Percentiles rank a stretch among this genome's conserved stretches.
Evolutionary conservation across 2,113 vertebrate species (phyloP).

Genomic region (Ahaetulla prasina): DNA sequence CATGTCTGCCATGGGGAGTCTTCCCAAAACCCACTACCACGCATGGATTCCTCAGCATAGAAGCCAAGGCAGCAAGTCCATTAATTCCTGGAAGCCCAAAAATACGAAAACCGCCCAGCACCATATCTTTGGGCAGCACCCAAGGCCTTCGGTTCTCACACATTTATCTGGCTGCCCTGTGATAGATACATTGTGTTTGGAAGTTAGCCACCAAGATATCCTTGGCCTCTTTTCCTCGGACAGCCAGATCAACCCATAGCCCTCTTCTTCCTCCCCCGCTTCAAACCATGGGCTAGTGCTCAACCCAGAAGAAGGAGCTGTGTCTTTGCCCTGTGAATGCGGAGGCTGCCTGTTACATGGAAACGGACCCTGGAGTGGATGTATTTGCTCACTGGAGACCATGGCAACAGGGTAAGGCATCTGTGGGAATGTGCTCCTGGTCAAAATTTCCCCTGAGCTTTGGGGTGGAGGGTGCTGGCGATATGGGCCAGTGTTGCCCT

Average conservation of each 20-base stretch:
- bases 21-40: not conserved
- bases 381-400: constrained; percentile 6
- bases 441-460: constrained; percentile 5
- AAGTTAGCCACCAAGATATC: not conserved
- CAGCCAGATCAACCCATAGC: not conserved
- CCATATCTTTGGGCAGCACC: not conserved
- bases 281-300: not conserved
- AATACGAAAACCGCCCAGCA: not conserved
- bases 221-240: constrained; percentile 1
- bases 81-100: not conserved
- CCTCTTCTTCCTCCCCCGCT: not conserved
- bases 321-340: not conserved
- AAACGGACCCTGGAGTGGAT: not conserved
- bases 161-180: not conserved
- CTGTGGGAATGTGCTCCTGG: constrained; percentile 15
- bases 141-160: not conserved
- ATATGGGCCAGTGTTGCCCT: not conserved
- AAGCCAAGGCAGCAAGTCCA: not conserved
- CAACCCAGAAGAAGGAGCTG: not conserved
- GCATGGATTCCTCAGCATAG: not conserved
- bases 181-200: not conserved
- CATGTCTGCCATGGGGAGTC: not conserved
- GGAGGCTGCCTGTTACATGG: not conserved
- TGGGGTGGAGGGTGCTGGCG: not conserved
- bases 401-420: constrained; percentile 10